Evolutionary conservation across 2,113 vertebrate genomes (phyloP).

Genomic region (Prunella himalayana): DNA sequence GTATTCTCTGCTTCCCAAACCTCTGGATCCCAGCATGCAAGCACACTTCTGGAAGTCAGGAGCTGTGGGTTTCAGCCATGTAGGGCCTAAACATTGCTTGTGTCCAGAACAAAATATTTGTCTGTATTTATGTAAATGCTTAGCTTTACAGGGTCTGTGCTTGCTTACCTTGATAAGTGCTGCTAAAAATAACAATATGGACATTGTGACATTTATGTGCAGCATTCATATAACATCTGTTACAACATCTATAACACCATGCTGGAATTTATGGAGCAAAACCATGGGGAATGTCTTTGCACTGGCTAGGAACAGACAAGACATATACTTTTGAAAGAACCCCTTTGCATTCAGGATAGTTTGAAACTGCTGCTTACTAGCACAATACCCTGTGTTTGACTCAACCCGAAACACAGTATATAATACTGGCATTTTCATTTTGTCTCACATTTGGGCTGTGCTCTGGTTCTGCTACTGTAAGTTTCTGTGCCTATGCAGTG

Average conservation of each 20-base stretch:
- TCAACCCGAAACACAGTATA: not conserved
- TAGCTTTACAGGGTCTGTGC: not conserved
- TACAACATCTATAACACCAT: not conserved
- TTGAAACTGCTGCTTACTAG: not conserved
- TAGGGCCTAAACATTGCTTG: not conserved
- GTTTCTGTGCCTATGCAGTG: not conserved
- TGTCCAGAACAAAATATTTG: not conserved
- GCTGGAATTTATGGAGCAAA: not conserved
- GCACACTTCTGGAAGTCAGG: not conserved
- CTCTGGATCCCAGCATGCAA: not conserved
- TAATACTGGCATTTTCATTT: not conserved
- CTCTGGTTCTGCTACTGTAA: not conserved
- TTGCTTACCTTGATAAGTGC: not conserved
- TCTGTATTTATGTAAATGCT: not conserved
- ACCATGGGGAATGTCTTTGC: not conserved
- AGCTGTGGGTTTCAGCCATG: not conserved
- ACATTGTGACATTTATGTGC: not conserved
- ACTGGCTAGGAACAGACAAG: not conserved
- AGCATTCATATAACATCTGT: not conserved
- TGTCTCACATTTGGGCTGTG: not conserved
- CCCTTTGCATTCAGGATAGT: not conserved
- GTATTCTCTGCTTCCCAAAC: not conserved
- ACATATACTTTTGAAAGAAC: not conserved
- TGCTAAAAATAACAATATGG: not conserved
- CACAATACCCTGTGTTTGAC: not conserved